phyloP scores from a whole-genome alignment of 2,113 vertebrate genomes.

The Arothron firmamentum region DNA sequence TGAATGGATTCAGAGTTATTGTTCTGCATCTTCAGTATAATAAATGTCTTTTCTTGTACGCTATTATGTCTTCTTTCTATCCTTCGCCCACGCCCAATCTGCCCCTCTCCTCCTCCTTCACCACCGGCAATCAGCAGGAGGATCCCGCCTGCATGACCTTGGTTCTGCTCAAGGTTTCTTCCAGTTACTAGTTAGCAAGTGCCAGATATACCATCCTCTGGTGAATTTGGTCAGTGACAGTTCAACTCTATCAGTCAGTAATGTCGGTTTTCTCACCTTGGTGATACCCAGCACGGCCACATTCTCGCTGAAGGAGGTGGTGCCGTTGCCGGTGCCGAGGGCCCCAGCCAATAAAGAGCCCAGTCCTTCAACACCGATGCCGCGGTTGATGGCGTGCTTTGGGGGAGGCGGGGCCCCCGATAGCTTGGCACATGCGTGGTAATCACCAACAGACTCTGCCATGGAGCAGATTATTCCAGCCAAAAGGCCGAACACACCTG shows the following conservation, averaged over 20 bases:
- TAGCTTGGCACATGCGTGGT: conserved; percentile 86
- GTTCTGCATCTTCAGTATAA: too few species aligned
- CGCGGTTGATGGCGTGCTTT: conserved; percentile 83
- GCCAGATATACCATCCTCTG: too few species aligned
- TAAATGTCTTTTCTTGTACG: too few species aligned
- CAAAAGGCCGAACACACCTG: conserved; percentile 86
- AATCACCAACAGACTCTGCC: conserved; percentile 92
- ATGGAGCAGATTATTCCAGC: conserved; percentile 91
- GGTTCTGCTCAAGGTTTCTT: too few species aligned
- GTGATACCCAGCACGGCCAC: conserved; percentile 90
- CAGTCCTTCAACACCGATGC: conserved; percentile 87
- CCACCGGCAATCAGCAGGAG: too few species aligned
- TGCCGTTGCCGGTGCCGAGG: conserved; percentile 90
- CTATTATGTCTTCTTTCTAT: too few species aligned
- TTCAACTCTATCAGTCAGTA: neutral
- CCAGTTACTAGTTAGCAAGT: too few species aligned
- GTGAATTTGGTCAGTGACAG: too few species aligned
- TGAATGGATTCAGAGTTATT: too few species aligned
- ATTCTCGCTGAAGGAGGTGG: conserved; percentile 92
- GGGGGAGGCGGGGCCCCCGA: conserved; percentile 86
- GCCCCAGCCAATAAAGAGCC: conserved; percentile 87
- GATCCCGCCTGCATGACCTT: too few species aligned
- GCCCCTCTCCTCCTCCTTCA: too few species aligned
- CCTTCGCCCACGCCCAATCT: too few species aligned
- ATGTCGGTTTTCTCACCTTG: conserved; percentile 73